Base-by-base conservation (phyloP, 2,888 invertebrate genomes). In the Pseudoips prasinana region DNA sequence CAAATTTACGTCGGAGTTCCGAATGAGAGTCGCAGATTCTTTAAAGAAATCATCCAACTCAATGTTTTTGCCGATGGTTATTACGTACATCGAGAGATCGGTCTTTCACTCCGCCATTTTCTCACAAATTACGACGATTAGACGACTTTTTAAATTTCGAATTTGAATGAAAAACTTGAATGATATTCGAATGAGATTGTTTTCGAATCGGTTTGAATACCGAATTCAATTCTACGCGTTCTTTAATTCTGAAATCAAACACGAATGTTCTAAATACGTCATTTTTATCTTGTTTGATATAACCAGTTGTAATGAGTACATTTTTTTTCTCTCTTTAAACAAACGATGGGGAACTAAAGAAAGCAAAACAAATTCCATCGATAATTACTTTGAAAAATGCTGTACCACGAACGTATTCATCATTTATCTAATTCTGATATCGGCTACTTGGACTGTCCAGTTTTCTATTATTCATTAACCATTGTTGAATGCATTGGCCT, bases 381-480 rank as follows among this genome's bases (percentile, higher is more conserved):
- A 72, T 80, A 82, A 83, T 82, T 77, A 78, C 70, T 62, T 54
- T 45, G 59, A 72, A 77, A 77, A 75, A 71, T 68, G 61, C 62
- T 69, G 69, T 53, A 78, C 68, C 74, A 64, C 72, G 73, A 76
- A 73, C 69, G 75, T 78, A 80, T 84, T 78, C 76, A 82, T 82
- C 80, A 77, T 78, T 82, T 84, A 86, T 86, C 85, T 62, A 43
- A 35, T 33, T 47, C 39, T 63, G 52, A 65, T 75, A 87, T 86
- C 86, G 51, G 85, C 86, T 86, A 85, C 86, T 69, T 73, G 73
- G 72, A 63, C 74, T 67, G 69, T 72, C 70, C 75, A 74, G 73
- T 80, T 86, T 78, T 79, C 82, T 85, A 84, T 77, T 81, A 80
- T 86, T 85, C 85, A 85, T 86, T 85, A 83, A 56, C 67, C 63